Percentiles rank a stretch among this genome's conserved stretches.
phyloP scores from a whole-genome alignment of 2,797 vertebrate species.

The Novumbra hubbsi region DNA sequence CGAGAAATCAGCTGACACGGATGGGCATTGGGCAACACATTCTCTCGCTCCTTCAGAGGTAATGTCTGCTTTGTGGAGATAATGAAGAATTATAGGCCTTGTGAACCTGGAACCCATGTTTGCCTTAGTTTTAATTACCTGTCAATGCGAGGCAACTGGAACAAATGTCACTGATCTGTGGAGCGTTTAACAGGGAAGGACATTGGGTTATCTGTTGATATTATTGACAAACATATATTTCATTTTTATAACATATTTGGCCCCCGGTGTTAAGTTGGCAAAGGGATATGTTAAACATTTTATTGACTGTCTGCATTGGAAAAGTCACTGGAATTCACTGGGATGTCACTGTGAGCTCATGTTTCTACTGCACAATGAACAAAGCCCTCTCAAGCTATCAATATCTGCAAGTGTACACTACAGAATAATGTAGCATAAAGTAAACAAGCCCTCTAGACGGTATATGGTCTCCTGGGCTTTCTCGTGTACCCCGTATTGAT shows the following conservation, averaged over 20 bases:
- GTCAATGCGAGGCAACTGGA: slow-evolving; percentile 40
- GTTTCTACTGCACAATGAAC: not conserved
- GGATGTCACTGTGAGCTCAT: not conserved
- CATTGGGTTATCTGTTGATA: slow-evolving; percentile 40
- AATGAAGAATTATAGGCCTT: slow-evolving; percentile 58
- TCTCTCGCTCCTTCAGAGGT: slow-evolving; percentile 41
- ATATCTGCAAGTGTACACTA: too few relatives aligned
- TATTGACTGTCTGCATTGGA: slow-evolving; percentile 14
- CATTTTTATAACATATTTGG: slow-evolving; percentile 25
- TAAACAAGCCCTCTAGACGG: too few relatives aligned
- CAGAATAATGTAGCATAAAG: too few relatives aligned
- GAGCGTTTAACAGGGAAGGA: slow-evolving; percentile 38
- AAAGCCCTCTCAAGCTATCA: not conserved
- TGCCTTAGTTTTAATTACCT: slow-evolving; percentile 58
- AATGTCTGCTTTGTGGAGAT: slow-evolving; percentile 55
- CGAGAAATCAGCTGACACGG: slow-evolving; percentile 15
- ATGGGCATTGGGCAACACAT: slow-evolving; percentile 30
- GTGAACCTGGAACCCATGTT: slow-evolving; percentile 48
- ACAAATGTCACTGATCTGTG: slow-evolving; percentile 50
- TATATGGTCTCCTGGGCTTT: too few relatives aligned
- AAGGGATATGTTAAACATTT: slow-evolving; percentile 3
- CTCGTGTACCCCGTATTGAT: too few relatives aligned
- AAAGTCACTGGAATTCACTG: slow-evolving; percentile 19
- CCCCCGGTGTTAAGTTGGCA: not conserved
- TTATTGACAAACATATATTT: slow-evolving; percentile 40